A percentile compares a stretch with the other conserved stretches of the same genome.
Evolutionary conservation across 2,113 vertebrate genomes (phyloP).

Genomic region (Planiliza haematocheilus): DNA sequence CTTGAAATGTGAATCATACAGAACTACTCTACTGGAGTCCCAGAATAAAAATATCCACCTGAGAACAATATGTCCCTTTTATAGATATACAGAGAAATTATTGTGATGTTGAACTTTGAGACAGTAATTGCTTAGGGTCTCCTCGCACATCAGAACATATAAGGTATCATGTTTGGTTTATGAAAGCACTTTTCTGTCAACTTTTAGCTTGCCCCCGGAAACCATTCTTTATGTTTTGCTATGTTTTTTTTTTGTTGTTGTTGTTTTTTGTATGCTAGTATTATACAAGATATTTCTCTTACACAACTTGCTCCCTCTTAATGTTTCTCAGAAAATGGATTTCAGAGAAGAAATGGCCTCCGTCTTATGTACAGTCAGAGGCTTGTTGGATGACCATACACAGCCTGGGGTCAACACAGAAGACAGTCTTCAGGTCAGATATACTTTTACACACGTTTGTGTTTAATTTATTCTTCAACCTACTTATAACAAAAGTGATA

Average conservation of each 20-base stretch:
- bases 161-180: too few species aligned
- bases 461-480: neutral
- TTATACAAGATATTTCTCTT: neutral
- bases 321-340: conserved; percentile 76
- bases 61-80: too few species aligned
- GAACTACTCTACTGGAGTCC: too few species aligned
- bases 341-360: conserved; percentile 73
- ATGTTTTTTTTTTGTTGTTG: neutral
- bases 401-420: conserved; percentile 51
- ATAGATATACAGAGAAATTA: too few species aligned
- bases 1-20: too few species aligned
- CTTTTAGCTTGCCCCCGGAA: neutral
- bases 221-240: neutral
- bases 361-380: conserved; percentile 61
- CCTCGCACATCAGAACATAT: too few species aligned
- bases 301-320: neutral
- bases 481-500: neutral
- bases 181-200: too few species aligned
- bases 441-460: neutral
- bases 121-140: neutral
- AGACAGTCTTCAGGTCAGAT: conserved; percentile 80
- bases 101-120: too few species aligned
- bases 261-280: too few species aligned
- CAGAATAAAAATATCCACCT: too few species aligned
- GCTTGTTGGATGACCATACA: conserved; percentile 57